A percentile compares a stretch with the other conserved stretches of the same genome.
phyloP scores from a whole-genome alignment of 2,113 vertebrate genomes.

The Asarcornis scutulata region DNA sequence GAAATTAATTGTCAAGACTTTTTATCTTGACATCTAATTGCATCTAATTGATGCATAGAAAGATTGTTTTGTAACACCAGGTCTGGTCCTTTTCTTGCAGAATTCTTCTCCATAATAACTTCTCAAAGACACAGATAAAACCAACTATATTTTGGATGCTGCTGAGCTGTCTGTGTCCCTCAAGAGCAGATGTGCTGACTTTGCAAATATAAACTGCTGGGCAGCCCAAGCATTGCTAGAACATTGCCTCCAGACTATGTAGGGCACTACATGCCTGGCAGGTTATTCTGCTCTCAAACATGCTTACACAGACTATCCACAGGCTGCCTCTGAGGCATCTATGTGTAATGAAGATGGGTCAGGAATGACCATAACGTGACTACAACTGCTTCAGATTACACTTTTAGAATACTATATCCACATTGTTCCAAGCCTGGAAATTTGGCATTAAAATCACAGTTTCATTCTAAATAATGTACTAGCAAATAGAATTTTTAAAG shows the following conservation, averaged over 20 bases:
- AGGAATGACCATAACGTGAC: background rate
- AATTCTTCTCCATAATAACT: background rate
- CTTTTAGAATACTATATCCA: background rate
- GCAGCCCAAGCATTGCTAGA: accelerated
- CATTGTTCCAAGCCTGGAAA: background rate
- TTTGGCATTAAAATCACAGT: accelerated
- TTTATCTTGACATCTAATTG: background rate
- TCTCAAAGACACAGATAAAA: background rate
- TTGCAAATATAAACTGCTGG: background rate
- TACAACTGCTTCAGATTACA: background rate
- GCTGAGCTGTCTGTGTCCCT: background rate
- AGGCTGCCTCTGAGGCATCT: background rate
- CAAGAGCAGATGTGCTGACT: background rate
- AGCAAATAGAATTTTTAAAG: background rate
- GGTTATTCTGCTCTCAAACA: background rate
- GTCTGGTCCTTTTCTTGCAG: background rate
- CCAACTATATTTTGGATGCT: accelerated
- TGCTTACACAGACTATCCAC: too few species aligned
- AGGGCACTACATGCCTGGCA: background rate
- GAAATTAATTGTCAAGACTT: background rate
- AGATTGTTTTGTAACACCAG: background rate
- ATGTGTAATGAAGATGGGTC: accelerated
- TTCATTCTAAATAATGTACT: background rate
- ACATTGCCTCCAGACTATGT: background rate
- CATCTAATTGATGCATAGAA: background rate